These are phyloP conservation scores for Aproaerema taeniolella DNA, from an alignment of 2,888 invertebrate species.

Conservation along the genomic window DNA sequence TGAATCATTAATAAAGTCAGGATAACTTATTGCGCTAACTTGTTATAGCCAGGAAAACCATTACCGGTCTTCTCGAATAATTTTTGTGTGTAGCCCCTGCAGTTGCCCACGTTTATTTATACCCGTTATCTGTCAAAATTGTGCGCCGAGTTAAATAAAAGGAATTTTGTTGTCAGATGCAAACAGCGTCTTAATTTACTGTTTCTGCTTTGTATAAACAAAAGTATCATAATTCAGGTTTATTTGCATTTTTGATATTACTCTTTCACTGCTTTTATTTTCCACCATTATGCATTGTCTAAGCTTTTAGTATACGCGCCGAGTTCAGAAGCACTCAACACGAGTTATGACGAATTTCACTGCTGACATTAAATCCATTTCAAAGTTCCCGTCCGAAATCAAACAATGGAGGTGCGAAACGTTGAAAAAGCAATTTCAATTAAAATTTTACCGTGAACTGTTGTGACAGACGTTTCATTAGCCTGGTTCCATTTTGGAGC, in stretches of 20 bases:
- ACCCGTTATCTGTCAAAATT: slow-evolving; percentile 4
- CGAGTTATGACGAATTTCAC: too few species aligned
- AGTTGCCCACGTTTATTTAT: slow-evolving; percentile 3
- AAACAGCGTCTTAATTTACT: slow-evolving; percentile 6
- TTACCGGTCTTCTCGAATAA: slow-evolving; percentile 14
- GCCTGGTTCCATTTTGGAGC: slow-evolving; percentile 48
- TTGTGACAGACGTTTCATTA: slow-evolving; percentile 73
- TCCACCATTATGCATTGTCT: too few species aligned
- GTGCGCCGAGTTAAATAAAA: background rate
- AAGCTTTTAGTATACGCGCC: too few species aligned
- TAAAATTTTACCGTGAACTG: slow-evolving; percentile 49
- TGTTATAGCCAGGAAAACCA: slow-evolving; percentile 14
- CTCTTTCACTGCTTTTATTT: too few species aligned
- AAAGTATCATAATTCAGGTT: too few species aligned
- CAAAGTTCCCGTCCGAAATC: too few species aligned
- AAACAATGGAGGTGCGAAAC: slow-evolving; percentile 40
- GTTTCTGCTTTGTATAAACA: background rate
- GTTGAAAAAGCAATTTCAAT: slow-evolving; percentile 61
- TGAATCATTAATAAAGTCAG: slow-evolving; percentile 12
- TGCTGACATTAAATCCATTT: too few species aligned
- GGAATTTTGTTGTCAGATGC: slow-evolving; percentile 2
- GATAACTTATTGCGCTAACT: slow-evolving; percentile 13
- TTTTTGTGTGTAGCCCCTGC: slow-evolving; percentile 4
- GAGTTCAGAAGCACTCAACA: too few species aligned
- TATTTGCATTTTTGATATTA: too few species aligned